phyloP scores from a whole-genome alignment of 2,797 vertebrate genomes.

The Furcifer pardalis region DNA sequence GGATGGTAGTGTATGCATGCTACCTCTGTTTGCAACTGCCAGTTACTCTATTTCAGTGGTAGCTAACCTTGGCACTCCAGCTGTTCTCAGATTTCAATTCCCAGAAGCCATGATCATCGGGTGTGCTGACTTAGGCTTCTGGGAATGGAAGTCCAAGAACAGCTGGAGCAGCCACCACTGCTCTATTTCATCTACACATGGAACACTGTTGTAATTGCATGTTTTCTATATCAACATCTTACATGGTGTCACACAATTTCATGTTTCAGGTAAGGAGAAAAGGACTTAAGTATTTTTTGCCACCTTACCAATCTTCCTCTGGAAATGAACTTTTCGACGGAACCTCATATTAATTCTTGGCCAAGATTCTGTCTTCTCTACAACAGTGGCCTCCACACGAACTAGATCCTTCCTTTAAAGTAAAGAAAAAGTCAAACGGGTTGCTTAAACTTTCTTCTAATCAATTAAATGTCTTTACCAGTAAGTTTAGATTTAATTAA shows the following conservation, averaged over 20 bases:
- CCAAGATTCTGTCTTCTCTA: constrained; percentile 93
- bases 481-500: neutral
- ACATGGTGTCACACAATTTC: neutral
- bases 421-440: neutral
- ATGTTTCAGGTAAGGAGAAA: neutral
- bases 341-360: constrained; percentile 89
- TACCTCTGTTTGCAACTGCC: too few species aligned
- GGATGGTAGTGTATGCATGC: neutral
- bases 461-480: neutral
- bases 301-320: constrained; percentile 82
- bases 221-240: neutral
- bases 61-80: too few species aligned
- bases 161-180: too few species aligned
- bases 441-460: neutral
- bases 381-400: constrained; percentile 88
- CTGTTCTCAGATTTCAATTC: too few species aligned
- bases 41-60: too few species aligned
- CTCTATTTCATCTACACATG: neutral
- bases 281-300: rapidly evolving
- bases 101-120: too few species aligned
- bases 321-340: constrained; percentile 81
- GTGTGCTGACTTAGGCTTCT: too few species aligned
- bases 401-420: constrained; percentile 84
- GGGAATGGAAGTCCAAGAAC: too few species aligned
- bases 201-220: neutral